Conservation (phyloP, 30 jellyfish, hydroid and myxozoan species). For the Clytia hemisphaerica region DNA sequence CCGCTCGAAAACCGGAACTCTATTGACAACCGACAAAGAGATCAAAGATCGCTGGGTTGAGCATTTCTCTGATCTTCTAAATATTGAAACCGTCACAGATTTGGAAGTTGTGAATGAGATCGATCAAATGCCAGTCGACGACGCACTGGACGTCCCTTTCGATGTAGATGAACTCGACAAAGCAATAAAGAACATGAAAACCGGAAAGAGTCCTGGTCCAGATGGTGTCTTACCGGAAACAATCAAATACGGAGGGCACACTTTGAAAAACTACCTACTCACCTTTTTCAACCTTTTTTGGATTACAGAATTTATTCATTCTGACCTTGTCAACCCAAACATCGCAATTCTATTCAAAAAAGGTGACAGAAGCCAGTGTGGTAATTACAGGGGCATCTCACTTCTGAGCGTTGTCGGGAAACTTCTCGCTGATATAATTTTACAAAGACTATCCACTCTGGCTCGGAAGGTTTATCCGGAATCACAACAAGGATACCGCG, state of each 20-base stretch:
- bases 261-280: too few relatives aligned
- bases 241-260: too few relatives aligned
- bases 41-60: slow-evolving; percentile 36
- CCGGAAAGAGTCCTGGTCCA: slow-evolving; percentile 48
- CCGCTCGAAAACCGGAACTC: too few relatives aligned
- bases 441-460: slow-evolving; percentile 17
- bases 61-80: slow-evolving; percentile 14
- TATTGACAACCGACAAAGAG: too few relatives aligned
- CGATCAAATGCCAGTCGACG: too few relatives aligned
- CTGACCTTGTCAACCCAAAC: slow-evolving; percentile 32
- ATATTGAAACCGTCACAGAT: too few relatives aligned
- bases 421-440: too few relatives aligned
- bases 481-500: too few relatives aligned
- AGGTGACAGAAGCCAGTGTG: slow-evolving; percentile 40
- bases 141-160: not conserved
- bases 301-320: slow-evolving; percentile 34
- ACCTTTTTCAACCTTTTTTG: too few relatives aligned
- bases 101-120: too few relatives aligned
- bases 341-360: slow-evolving; percentile 22
- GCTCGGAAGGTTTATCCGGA: slow-evolving; percentile 27
- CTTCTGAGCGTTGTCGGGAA: too few relatives aligned
- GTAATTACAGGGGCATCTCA: slow-evolving; percentile 50
- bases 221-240: slow-evolving; percentile 44
- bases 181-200: slow-evolving; percentile 32
- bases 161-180: slow-evolving; percentile 19